Base-by-base conservation (phyloP, 1,140 invertebrate genomes). In the Drosophila bipectinata region DNA sequence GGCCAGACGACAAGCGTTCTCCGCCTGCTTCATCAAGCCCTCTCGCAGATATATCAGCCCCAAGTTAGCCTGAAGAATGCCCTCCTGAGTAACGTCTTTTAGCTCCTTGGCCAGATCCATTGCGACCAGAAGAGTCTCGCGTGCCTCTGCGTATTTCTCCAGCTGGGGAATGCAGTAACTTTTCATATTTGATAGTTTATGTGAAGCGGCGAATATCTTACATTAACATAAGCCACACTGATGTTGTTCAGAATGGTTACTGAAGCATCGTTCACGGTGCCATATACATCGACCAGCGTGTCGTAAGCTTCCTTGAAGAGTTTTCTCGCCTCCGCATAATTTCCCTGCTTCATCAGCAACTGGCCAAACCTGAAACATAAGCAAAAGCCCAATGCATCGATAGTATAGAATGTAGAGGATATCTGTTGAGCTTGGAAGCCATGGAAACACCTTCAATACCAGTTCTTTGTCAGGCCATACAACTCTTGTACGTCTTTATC, bases 241-340 rank as follows among this genome's bases (percentile, higher is more conserved):
- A 98, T 93, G 91, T 98, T 96, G 93, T 98, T 98, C 6, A 98
- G 91, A 39, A 98, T 93, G 21, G 97, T 92, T 15, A 97, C 94
- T 66, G 94, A 94, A 90, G 98, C 96, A 77, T 96, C 94, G 78
- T 94, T 94, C 7, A 94, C 91, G 63, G 94, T 87, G 6, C 96
- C 96, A 90, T 96, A 92, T 1, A 95, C 81, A 87, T 94, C 92
- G 51, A 93, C 84, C 60, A 95, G 96, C 67, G 95, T 93, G 24
- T 95, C 92, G 75, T 96, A 94, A 37, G 97, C 94, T 91, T 95
- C 94, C 48, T 94, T 92, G 82, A 98, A 94, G 72, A 95, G 93
- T 44, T 93, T 92, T 39, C 95, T 92, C 1, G 96, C 95, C 76
- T 96, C 93, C 24, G 93, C 85, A 72, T 93, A 93, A 72, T 94